Evolutionary conservation across 2,113 vertebrate species (phyloP), one percentile per base, ranked within the genome.

Genomic region (Laterallus jamaicensis): DNA sequence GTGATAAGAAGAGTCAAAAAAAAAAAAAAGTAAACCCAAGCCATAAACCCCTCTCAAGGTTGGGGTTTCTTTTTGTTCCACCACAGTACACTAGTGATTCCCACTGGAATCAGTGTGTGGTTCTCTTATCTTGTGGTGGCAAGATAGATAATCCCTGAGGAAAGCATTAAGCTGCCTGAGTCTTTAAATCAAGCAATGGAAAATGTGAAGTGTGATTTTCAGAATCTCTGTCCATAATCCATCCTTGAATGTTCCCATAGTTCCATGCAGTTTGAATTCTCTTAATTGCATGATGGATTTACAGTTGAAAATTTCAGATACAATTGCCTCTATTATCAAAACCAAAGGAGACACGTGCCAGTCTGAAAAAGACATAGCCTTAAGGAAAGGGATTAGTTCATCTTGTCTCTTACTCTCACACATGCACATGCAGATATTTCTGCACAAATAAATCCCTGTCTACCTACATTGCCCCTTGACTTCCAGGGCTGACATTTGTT

Each of bases 301-400:
- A 97, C 56, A 95, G 90, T 92, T 98, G 95, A 96, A 90, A 94
- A 95, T 97, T 97, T 96, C 87, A 94, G 98, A 96, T 98, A 97
- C 98, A 99, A 98, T 98, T 97, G 97, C 97, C 96, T 97, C 97
- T 96, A 97, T 97, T 97, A 98, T 98, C 55, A 58, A 98, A 98
- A 98, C 98, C 92, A 97, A 97, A 97, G 86, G 71, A 96, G 96
- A 81, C 69, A 56, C 91, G 97, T 98, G 98, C 98, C 97, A 98
- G 92, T 97, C 75, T 96, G 91, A 80, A 97, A 97, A 98, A 98
- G 97, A 73, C 49, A 77, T 93, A 80, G 97, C 98, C 98, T 91
- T 8, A 3, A 97, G 97, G 97, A 95, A 88, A 96, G 70, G 94
- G 90, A 64, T 64, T 69, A 96, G 69, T 93, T 94, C 40, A 64